Percentiles rank a stretch among this genome's conserved stretches.
Conservation (phyloP, 2,888 invertebrate species). For the Cataglyphis albicans region DNA sequence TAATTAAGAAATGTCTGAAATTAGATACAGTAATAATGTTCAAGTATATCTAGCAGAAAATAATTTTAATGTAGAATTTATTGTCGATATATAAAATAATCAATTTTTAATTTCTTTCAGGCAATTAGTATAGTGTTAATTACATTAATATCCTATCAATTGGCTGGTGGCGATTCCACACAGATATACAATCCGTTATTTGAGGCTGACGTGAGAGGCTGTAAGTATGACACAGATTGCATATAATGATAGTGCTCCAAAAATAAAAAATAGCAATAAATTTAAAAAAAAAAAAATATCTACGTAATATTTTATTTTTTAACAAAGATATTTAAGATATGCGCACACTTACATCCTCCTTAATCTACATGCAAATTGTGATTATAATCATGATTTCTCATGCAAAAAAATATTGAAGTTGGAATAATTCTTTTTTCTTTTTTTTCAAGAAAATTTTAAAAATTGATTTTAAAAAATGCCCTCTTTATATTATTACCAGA, state of each 20-base stretch:
- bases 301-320: neutral
- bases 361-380: neutral
- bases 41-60: neutral
- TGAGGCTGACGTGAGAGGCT: slow-evolving; percentile 92
- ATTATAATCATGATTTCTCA: neutral
- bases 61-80: neutral
- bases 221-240: slow-evolving; percentile 58
- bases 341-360: neutral
- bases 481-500: neutral
- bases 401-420: neutral
- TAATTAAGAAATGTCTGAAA: neutral
- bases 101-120: slow-evolving; percentile 80
- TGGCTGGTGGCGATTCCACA: slow-evolving; percentile 95
- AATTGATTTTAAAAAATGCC: neutral
- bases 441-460: neutral
- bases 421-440: neutral
- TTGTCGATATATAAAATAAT: neutral
- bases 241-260: neutral
- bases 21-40: neutral
- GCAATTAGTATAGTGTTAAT: slow-evolving; percentile 92
- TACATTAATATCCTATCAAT: slow-evolving; percentile 91
- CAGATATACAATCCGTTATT: slow-evolving; percentile 96
- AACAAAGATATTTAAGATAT: neutral
- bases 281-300: neutral
- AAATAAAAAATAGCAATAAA: neutral